phyloP scores from a whole-genome alignment of 2,888 invertebrate genomes.

The Ceriagrion tenellum region DNA sequence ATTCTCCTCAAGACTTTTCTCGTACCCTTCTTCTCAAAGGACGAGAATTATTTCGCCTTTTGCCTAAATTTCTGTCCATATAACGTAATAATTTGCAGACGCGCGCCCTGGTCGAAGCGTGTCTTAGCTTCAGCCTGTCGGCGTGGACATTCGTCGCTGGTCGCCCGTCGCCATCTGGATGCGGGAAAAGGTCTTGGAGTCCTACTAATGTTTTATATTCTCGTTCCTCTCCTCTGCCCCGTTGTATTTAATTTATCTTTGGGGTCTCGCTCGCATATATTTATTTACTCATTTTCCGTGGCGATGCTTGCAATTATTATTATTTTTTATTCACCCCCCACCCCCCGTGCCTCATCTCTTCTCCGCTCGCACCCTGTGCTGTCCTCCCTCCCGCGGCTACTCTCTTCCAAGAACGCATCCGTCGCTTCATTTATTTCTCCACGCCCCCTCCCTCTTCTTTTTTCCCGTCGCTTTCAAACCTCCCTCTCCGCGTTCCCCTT shows the following conservation, averaged over 20 bases:
- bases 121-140: background rate
- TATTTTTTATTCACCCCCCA: background rate
- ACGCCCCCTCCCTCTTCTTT: background rate
- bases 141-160: background rate
- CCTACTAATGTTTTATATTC: background rate
- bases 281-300: background rate
- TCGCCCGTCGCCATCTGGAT: slow-evolving; percentile 50
- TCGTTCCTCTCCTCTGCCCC: background rate
- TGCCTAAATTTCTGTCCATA: no score
- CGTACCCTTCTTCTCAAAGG: no score
- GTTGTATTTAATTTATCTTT: background rate
- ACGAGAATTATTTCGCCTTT: no score
- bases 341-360: background rate
- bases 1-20: no score
- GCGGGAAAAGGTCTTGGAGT: background rate
- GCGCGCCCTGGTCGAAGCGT: background rate
- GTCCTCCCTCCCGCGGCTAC: slow-evolving; percentile 58
- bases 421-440: background rate
- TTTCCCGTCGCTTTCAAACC: background rate
- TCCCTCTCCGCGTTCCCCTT: background rate
- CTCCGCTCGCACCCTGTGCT: background rate
- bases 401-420: slow-evolving; percentile 60
- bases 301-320: background rate
- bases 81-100: no score
- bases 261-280: background rate